Evolutionary conservation across 2,113 vertebrate species (phyloP), one percentile per base, ranked within the genome.

Genomic region (Zeus faber): DNA sequence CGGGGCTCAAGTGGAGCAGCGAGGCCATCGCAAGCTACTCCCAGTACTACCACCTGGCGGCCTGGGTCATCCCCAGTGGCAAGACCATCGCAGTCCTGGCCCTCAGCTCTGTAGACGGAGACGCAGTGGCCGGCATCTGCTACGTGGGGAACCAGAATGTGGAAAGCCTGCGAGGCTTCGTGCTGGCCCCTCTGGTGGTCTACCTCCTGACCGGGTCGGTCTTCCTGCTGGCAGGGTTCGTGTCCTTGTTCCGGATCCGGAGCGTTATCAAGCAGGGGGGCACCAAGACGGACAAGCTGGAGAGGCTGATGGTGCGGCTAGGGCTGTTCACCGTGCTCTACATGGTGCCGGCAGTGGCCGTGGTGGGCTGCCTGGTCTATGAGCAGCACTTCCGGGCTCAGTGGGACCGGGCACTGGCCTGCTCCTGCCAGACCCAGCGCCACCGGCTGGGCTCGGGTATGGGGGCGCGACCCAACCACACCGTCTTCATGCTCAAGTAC

Each of bases 401-500:
- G 0, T 95, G 93, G 93, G 91, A 92, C 72, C 77, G 58, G 14
- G 90, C 91, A 0, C 90, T 93, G 65, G 90, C 86, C 73, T 95
- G 93, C 76, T 73, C 89, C 4, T 94, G 92, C 75, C 87, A 84
- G 0, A 76, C 87, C 0, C 89, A 92, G 49, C 46, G 87, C 7
- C 5, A 11, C 0, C 70, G 6, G 65, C 31, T 6, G 27, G 89
- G 33, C 11, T 2, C 11, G 10, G 13, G 33, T n/a, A 0, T 11
- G 8, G 13, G 33, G 1, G 3, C 13, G 11, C 33, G 33, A 2
- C 93, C 93, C 0, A 90, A 93, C 72, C 94, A 93, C 2, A 91
- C 92, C 0, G 67, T 95, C 54, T 93, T 95, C 79, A 95, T 95
- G 93, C 88, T 95, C 7, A 94, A 93, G 79, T 94, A 95, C 85